Evolutionary conservation across 2,888 invertebrate species (phyloP), one percentile per base, ranked within the genome.

Genomic region (Ophioninae sp.): DNA sequence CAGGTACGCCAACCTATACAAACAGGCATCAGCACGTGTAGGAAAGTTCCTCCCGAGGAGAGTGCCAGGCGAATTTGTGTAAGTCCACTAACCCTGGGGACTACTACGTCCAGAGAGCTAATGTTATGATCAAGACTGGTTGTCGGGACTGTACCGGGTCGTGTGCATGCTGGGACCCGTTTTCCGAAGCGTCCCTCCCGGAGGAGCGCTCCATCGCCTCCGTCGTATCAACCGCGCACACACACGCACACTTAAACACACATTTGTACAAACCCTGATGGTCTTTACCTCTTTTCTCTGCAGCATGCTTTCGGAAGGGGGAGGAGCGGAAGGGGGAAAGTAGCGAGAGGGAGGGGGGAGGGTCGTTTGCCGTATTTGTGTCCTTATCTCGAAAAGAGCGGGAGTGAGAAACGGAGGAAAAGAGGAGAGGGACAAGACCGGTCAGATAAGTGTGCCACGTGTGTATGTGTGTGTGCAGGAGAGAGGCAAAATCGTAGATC

Each of bases 101-200:
- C 67, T 74, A 71, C 73, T 8, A 37, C 22, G 22, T 67, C 83
- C 6, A 61, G n/a, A 58, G 59, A n/a, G 80, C 85, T 87, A 90
- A 90, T 91, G 91, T 91, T 91, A 90, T 91, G 91, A 88, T 91
- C 87, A 85, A 88, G 90, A 91, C 86, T 91, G 82, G 86, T 89
- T 85, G 86, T 80, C 78, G 69, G 8, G 92, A 91, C 88, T 92
- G 92, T 92, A 92, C 92, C 88, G 85, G 89, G 87, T 91, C 91
- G 90, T 91, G 90, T 91, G 90, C 91, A 90, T 90, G 90, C 90
- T 90, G 87, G 87, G 91, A 91, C 92, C 91, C 91, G 91, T 92
- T 92, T 92, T 90, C 90, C 90, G 89, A 89, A 88, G 88, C 86
- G 81, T 86, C 82, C 82, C 39, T 77, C 56, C 30, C 56, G 23